Evolutionary conservation across 2,888 invertebrate genomes (phyloP).

Genomic region (Polylopha cassiicola): DNA sequence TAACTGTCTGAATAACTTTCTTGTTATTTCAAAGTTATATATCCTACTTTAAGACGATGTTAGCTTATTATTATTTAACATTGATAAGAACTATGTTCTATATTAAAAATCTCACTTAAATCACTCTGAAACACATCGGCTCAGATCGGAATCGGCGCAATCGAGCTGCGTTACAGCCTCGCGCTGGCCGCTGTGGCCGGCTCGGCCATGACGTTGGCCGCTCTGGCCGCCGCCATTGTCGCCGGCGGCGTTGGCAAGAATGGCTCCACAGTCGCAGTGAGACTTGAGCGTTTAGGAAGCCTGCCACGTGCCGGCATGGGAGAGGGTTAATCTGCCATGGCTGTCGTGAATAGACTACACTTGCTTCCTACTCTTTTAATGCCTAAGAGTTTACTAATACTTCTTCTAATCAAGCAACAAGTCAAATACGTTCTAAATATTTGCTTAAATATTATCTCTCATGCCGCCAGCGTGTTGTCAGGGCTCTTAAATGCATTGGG

Average conservation of each 20-base stretch:
- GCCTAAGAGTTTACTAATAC: too few relatives aligned
- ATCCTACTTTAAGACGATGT: too few relatives aligned
- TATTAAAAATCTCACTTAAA: too few relatives aligned
- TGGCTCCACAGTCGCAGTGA: conserved; percentile 99
- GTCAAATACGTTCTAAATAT: too few relatives aligned
- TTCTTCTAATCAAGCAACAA: too few relatives aligned
- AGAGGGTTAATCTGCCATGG: conserved; percentile 7
- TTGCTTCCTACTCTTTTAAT: too few relatives aligned
- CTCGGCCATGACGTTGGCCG: conserved; percentile 83
- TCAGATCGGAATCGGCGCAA: conserved; percentile 67
- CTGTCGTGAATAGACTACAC: too few relatives aligned
- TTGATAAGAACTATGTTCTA: too few relatives aligned
- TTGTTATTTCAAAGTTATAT: too few relatives aligned
- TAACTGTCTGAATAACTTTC: too few relatives aligned
- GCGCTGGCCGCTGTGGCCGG: conserved; percentile 85
- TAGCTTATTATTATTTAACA: too few relatives aligned
- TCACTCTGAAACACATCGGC: conserved; percentile 30
- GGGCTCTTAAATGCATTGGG: conserved; percentile 29
- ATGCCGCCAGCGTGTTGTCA: conserved; percentile 23
- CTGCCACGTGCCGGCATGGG: conserved; percentile 25
- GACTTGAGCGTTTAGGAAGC: conserved; percentile 41
- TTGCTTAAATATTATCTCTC: conserved; percentile 20
- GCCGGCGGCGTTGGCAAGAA: conserved; percentile 98
- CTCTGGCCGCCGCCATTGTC: conserved; percentile 86
- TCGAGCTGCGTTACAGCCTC: conserved; percentile 87